phyloP scores from a whole-genome alignment of 2,797 vertebrate genomes.

The Hafferia zeledoni region DNA sequence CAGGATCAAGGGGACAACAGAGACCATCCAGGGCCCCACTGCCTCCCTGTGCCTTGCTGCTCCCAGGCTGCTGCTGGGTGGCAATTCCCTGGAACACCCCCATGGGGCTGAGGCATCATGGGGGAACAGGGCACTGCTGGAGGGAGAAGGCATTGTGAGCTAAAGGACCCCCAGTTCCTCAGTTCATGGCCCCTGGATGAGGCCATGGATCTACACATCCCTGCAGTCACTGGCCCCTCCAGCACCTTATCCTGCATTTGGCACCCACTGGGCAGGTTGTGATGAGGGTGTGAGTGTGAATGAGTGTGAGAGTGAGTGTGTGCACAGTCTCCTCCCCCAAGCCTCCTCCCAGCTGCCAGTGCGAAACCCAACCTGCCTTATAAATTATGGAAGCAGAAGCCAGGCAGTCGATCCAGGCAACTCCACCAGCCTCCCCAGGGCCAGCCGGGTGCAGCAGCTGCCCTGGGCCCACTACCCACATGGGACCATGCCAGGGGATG shows the following conservation, averaged over 20 bases:
- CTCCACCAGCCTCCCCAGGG: not conserved
- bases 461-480: not conserved
- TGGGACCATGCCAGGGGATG: fast-evolving
- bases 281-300: not conserved
- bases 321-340: not conserved
- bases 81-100: not conserved
- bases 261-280: not conserved
- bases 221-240: not conserved
- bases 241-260: not conserved
- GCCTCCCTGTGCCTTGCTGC: not conserved
- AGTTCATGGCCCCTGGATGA: fast-evolving
- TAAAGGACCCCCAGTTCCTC: not conserved
- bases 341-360: not conserved
- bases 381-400: constrained; percentile 67
- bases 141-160: not conserved
- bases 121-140: not conserved
- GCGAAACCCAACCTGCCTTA: constrained; percentile 68
- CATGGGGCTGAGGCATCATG: fast-evolving
- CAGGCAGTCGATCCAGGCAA: not conserved
- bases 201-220: fast-evolving
- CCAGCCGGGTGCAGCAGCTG: not conserved
- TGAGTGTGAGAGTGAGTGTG: not conserved
- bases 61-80: not conserved
- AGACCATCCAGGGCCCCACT: not conserved
- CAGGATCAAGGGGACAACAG: not conserved